Base-by-base conservation (phyloP, 2,888 invertebrate species). In the Ischnus inquisitorius region DNA sequence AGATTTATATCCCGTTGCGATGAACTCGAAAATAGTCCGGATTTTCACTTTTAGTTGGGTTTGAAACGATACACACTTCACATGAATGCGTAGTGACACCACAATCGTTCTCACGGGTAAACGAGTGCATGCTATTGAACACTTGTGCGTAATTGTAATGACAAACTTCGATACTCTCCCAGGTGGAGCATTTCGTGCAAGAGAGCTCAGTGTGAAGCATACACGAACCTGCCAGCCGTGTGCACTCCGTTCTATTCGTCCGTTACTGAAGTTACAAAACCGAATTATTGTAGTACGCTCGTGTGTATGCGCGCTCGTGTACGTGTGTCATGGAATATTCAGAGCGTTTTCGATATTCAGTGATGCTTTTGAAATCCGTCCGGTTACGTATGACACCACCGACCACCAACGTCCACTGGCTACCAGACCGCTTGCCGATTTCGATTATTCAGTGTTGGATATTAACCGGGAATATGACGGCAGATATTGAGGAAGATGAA, bases 391-490 rank as follows among this genome's bases (percentile, higher is more conserved):
- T 39, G 46, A 71, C 65, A 71, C 34, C 39, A 14, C 25, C 43
- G 64, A 82, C 71, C 69, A 57, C 64, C 48, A 19, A 14, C 25
- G 57, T 67, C 22, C 57, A 16, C 54, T 19, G 19, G 54, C 54
- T 10, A 12, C 8, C 54, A 8, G 43, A 46, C 41, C 39, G 39
- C 51, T 25, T n/a, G 54, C 22, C 22, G 51, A 8, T 76, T 76
- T 54, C 57, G 67, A 57, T 67, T 43, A 76, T 74, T 41, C 60
- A 12, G 25, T 74, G 68, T 69, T 82, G 68, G 79, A 65, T 75
- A 79, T 79, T 65, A 83, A 79, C 57, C 16, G 57, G 48, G 51
- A 54, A 69, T 79, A 54, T 77, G 64, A 79, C 54, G 60, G 60
- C 60, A 14, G 78, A 74, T 57, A 68, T 79, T 57, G 39, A 14